phyloP scores from a whole-genome alignment of 2,113 vertebrate genomes.

The Psammodynastes pulverulentus region DNA sequence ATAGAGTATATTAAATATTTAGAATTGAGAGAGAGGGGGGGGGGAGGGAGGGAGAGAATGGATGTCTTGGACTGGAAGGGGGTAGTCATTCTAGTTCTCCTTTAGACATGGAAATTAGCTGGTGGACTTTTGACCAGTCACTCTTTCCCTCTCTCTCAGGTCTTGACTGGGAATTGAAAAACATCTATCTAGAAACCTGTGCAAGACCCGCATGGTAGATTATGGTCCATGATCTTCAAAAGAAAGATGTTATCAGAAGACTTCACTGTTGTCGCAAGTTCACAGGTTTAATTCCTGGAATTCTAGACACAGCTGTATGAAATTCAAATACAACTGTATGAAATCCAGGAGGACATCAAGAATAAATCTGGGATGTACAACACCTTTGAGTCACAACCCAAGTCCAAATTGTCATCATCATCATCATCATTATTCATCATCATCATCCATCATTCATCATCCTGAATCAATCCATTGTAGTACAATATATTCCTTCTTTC shows the following conservation, averaged over 20 bases:
- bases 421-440: background rate
- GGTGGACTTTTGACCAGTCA: background rate
- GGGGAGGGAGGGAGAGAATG: background rate
- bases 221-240: background rate
- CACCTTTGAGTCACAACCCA: background rate
- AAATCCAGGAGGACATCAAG: background rate
- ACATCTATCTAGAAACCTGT: background rate
- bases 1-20: background rate
- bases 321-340: background rate
- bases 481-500: background rate
- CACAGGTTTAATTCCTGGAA: background rate
- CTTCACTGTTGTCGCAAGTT: background rate
- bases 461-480: background rate
- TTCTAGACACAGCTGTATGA: background rate
- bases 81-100: background rate
- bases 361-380: background rate
- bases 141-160: background rate
- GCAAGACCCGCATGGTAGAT: background rate
- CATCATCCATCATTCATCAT: background rate
- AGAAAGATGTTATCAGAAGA: background rate
- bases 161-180: background rate
- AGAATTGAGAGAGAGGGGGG: background rate
- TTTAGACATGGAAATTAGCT: background rate
- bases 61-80: background rate
- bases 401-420: background rate